Percentiles rank a stretch among this genome's conserved stretches.
phyloP scores from a whole-genome alignment of 1,140 invertebrate genomes.

The Tetramorium parvispinum region DNA sequence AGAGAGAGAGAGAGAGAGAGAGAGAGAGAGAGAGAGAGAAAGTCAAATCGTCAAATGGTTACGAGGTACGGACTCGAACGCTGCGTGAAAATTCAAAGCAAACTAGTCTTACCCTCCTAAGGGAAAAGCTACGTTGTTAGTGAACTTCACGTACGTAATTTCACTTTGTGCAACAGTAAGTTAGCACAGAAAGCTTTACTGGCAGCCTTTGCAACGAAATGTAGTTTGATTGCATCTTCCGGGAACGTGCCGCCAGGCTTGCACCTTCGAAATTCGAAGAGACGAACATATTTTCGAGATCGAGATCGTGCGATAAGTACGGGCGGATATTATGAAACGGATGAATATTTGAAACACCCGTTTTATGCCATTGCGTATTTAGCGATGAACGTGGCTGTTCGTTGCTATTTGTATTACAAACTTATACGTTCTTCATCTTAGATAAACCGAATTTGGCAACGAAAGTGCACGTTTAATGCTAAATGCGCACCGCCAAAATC shows the following conservation, averaged over 20 bases:
- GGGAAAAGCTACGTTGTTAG: conserved; percentile 70
- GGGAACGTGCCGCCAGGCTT: conserved; percentile 45
- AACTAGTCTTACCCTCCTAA: conserved; percentile 64
- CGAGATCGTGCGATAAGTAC: conserved; percentile 40
- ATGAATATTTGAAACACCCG: conserved; percentile 15
- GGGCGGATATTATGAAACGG: conserved; percentile 15
- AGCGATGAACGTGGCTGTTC: conserved; percentile 14
- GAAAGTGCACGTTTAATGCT: conserved; percentile 29
- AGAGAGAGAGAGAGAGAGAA: conserved; percentile 39
- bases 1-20: conserved; percentile 13
- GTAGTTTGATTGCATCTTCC: conserved; percentile 67
- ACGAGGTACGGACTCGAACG: conserved; percentile 64
- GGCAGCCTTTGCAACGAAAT: conserved; percentile 75
- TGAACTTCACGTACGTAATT: conserved; percentile 75
- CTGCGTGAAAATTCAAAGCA: conserved; percentile 71
- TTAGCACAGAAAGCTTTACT: conserved; percentile 76
- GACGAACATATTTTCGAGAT: conserved; percentile 30
- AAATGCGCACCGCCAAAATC: conserved; percentile 10
- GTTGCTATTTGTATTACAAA: neutral
- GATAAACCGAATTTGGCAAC: conserved; percentile 9
- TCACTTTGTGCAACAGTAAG: conserved; percentile 75
- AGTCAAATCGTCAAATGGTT: conserved; percentile 64
- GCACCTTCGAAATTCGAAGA: conserved; percentile 56
- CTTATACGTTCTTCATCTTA: conserved; percentile 26
- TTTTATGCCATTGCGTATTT: conserved; percentile 3